Percentiles rank a stretch among this genome's conserved stretches.
These are phyloP conservation scores for Synaphobranchus kaupii DNA, from an alignment of 2,797 vertebrate genomes.

Conservation along the genomic window DNA sequence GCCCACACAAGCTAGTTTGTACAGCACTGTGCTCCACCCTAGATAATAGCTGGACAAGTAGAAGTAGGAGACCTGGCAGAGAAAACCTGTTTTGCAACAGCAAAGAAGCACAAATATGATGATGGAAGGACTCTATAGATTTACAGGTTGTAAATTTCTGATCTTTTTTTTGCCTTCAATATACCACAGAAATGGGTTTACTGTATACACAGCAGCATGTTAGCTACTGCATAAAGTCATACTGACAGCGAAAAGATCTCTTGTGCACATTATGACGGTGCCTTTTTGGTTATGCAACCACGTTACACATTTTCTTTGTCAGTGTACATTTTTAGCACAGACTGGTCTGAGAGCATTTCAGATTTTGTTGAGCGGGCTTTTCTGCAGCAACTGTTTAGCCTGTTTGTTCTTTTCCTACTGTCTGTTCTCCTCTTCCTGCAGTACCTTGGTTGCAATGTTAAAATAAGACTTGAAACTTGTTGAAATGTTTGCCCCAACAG, in stretches of 20 bases:
- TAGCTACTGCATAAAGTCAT: background rate
- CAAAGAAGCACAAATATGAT: background rate
- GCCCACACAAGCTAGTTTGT: slow-evolving; percentile 41
- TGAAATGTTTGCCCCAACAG: background rate
- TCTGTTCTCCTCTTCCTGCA: background rate
- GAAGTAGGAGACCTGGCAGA: slow-evolving; percentile 67
- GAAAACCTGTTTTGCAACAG: slow-evolving; percentile 70
- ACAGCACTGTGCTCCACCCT: slow-evolving; percentile 38
- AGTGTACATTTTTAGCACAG: background rate
- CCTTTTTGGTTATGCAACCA: background rate
- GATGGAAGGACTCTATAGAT: background rate
- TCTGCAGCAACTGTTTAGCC: background rate
- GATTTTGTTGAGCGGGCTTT: too few relatives aligned
- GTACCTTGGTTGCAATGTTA: background rate
- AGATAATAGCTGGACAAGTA: slow-evolving; percentile 42
- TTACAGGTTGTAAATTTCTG: background rate
- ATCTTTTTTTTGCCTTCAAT: background rate
- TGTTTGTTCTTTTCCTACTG: too few relatives aligned
- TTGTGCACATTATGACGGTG: background rate
- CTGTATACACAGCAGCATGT: background rate
- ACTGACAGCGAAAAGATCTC: background rate
- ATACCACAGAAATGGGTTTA: background rate
- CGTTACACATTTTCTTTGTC: background rate
- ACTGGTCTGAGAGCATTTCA: background rate
- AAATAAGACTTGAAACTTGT: background rate